Base-by-base conservation (phyloP, 1,140 invertebrate species). In the Dufourea novaeangliae region DNA sequence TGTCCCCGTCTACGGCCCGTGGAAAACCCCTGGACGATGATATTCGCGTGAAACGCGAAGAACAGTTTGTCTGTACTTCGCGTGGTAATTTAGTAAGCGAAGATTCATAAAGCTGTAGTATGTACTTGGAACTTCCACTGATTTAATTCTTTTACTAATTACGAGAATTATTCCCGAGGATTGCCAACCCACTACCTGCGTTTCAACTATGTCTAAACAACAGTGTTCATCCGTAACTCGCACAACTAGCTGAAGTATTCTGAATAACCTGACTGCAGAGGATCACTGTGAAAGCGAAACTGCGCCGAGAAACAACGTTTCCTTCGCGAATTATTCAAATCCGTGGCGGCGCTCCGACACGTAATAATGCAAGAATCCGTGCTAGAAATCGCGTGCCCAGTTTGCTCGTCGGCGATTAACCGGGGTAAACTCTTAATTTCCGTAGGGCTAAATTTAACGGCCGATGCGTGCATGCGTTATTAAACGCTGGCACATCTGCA, bases 401-500 rank as follows among this genome's bases (percentile, higher is more conserved):
- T n/a, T n/a, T 17, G 8, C 37, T 17, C 22, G 14, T 2, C 22
- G 52, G 25, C 66, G 66, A 70, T 77, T 77, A 62, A 69, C 32
- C 78, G 78, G 32, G 57, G 54, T 77, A 57, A 80, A 80, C 78
- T 80, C 78, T 69, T 70, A 68, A 80, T 80, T 80, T 80, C 78
- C 66, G 64, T 41, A 37, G 56, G 46, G 66, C 44, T 76, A 67
- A 86, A 87, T 86, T 79, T 75, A 87, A 78, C 75, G 80, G 41
- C 25, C 78, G 86, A 84, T 88, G 79, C 78, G 85, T 79, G 84
- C 56, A 62, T 81, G 80, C 83, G 78, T 88, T 84, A 87, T 87
- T 83, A 82, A 78, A 79, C 82, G 75, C 50, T 62, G 67, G 78
- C 29, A 63, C 73, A 72, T 75, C 68, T 67, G 77, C 72, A 70